These are phyloP conservation scores for Elephas maximus DNA, from an alignment of 2,113 vertebrate species.

Conservation along the genomic window DNA sequence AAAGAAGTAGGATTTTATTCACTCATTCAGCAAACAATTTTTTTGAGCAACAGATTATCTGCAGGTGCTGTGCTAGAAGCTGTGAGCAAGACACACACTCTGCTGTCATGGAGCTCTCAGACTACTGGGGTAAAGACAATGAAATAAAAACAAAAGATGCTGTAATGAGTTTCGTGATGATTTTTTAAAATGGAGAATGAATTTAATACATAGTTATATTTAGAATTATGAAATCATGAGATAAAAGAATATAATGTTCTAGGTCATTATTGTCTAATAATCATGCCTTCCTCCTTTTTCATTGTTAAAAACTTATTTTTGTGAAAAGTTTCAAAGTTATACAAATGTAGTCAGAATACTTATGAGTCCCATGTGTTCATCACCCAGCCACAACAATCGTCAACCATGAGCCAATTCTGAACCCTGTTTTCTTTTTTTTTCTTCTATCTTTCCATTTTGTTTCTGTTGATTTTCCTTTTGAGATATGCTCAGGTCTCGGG, in stretches of 20 bases:
- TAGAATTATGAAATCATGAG: slow-evolving; percentile 71
- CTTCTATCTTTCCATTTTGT: background rate
- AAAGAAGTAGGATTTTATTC: slow-evolving; percentile 69
- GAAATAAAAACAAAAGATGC: slow-evolving; percentile 36
- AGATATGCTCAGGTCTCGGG: background rate
- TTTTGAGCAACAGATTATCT: slow-evolving; percentile 66
- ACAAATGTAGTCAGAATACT: slow-evolving; percentile 9
- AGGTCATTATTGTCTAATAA: slow-evolving; percentile 56
- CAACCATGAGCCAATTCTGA: background rate
- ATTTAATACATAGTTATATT: slow-evolving; percentile 71
- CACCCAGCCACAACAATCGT: background rate
- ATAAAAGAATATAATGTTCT: slow-evolving; percentile 37
- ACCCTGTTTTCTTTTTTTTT: background rate
- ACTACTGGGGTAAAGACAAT: slow-evolving; percentile 41
- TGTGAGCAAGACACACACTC: slow-evolving; percentile 5
- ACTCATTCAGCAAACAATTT: slow-evolving; percentile 67
- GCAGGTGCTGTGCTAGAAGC: slow-evolving; percentile 62
- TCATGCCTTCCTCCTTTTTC: background rate
- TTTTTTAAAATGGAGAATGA: slow-evolving; percentile 18
- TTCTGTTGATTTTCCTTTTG: slow-evolving; percentile 8
- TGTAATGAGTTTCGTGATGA: background rate
- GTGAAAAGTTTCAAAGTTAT: slow-evolving; percentile 47
- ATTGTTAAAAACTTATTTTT: background rate
- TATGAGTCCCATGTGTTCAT: background rate
- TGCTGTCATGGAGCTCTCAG: background rate